Percentiles rank a stretch among this genome's conserved stretches.
These are phyloP conservation scores for Euphydryas editha DNA, from an alignment of 2,888 invertebrate genomes.

Conservation along the genomic window DNA sequence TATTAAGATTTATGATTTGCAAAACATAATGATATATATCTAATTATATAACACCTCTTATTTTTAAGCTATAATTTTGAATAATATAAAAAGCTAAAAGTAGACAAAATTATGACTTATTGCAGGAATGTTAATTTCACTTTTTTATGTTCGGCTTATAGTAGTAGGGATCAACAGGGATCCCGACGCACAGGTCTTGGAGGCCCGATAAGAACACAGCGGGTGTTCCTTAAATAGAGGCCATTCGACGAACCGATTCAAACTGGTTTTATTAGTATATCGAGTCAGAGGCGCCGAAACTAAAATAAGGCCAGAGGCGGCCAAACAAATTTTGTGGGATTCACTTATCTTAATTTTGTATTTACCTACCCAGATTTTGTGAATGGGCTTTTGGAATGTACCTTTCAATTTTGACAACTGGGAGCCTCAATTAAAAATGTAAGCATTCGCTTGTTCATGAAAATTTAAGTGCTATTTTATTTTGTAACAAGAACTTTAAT, in stretches of 20 bases:
- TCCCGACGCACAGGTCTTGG: slow-evolving; percentile 45
- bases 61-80: not conserved
- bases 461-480: too few species aligned
- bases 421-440: too few species aligned
- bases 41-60: not conserved
- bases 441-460: not conserved
- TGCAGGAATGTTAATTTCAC: slow-evolving; percentile 19
- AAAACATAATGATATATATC: not conserved
- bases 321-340: slow-evolving; percentile 54
- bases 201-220: slow-evolving; percentile 69
- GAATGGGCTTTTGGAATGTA: slow-evolving; percentile 11
- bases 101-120: slow-evolving; percentile 21
- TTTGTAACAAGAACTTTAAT: too few species aligned
- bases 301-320: slow-evolving; percentile 51
- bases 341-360: slow-evolving; percentile 22
- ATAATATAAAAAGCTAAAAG: not conserved
- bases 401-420: too few species aligned
- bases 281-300: slow-evolving; percentile 59
- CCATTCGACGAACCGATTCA: slow-evolving; percentile 70
- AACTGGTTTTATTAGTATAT: slow-evolving; percentile 68
- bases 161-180: slow-evolving; percentile 37
- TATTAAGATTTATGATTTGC: not conserved
- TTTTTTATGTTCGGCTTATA: slow-evolving; percentile 29
- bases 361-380: slow-evolving; percentile 5
- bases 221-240: slow-evolving; percentile 75